Evolutionary conservation across 2,888 invertebrate genomes (phyloP).

Genomic region (Chaitophorus viminalis): DNA sequence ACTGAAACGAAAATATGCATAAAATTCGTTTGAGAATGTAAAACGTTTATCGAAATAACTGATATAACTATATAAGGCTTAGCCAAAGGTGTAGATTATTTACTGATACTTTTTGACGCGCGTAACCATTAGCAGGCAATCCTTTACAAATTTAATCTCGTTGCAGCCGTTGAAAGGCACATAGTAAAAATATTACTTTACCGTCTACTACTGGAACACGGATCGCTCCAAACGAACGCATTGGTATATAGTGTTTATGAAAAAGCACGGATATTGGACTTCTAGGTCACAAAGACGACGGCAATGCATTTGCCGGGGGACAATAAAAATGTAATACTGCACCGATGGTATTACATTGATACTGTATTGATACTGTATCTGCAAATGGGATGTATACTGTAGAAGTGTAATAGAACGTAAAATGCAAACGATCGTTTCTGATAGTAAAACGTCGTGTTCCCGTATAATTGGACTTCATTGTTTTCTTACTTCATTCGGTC

Average conservation of each 20-base stretch:
- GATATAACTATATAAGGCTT: too few species aligned
- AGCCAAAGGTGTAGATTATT: too few species aligned
- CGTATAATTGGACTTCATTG: slow-evolving; percentile 35
- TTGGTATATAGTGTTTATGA: neutral
- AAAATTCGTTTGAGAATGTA: too few species aligned
- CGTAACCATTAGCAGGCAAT: too few species aligned
- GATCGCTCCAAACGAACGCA: neutral
- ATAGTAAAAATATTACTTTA: neutral
- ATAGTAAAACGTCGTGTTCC: slow-evolving; percentile 16
- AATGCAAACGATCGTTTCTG: slow-evolving; percentile 18
- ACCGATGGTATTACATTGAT: too few species aligned
- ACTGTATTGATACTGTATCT: too few species aligned
- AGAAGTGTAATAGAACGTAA: slow-evolving; percentile 14
- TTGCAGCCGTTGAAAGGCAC: too few species aligned
- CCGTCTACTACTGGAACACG: neutral
- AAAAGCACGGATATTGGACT: neutral
- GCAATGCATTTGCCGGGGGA: neutral
- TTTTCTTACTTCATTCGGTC: neutral
- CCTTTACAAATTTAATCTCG: too few species aligned
- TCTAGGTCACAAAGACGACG: neutral
- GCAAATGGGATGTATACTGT: neutral
- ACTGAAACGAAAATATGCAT: too few species aligned
- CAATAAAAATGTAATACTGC: slow-evolving; percentile 46
- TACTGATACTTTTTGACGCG: too few species aligned
- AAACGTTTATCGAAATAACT: too few species aligned